Evolutionary conservation across 2,113 vertebrate species (phyloP), one percentile per base, ranked within the genome.

Genomic region (Syngnathoides biaculeatus): DNA sequence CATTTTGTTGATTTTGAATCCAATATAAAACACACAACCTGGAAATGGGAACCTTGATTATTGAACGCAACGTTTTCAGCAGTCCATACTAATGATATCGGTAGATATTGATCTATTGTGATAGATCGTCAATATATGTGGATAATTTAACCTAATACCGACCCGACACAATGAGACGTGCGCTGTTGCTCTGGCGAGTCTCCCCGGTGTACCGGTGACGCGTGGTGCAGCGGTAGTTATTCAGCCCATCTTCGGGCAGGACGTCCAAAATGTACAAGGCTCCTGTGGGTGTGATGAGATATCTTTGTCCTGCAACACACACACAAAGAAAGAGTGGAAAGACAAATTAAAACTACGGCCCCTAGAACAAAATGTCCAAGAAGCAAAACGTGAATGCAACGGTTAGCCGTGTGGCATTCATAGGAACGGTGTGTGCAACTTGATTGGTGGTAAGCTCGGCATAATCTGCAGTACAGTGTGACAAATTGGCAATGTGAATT

Each of bases 191-290:
- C 88, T 99, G 97, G 19, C 97, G 90, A 0, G 96, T 98, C 92
- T 99, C 97, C 40, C 95, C 95, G 0, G 97, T 99, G 92, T 98
- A 99, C 80, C 93, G 94, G 85, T 99, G 97, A 81, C 95, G 94
- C 8, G 97, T 99, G 85, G 95, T 92, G 76, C 97, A 99, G 89
- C 97, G 95, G 83, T 98, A 99, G 90, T 98, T 98, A 88, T 97
- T 98, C 91, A 99, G 89, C 64, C 97, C 97, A 61, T 99, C 97
- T 87, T 99, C 97, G 71, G 96, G 97, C 93, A 98, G 95, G 91
- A 97, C 96, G 73, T 98, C 97, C 93, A 95, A 90, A 93, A 99
- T 98, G 91, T 98, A 99, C 95, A 99, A 96, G 94, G 95, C 96
- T 95, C 97, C 97, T 71, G 94, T 96, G 93, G 97, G 95, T 91